Percentiles rank a stretch among this genome's conserved stretches.
Evolutionary conservation across 1,140 invertebrate species (phyloP).

Genomic region (Cotesia chilonis): DNA sequence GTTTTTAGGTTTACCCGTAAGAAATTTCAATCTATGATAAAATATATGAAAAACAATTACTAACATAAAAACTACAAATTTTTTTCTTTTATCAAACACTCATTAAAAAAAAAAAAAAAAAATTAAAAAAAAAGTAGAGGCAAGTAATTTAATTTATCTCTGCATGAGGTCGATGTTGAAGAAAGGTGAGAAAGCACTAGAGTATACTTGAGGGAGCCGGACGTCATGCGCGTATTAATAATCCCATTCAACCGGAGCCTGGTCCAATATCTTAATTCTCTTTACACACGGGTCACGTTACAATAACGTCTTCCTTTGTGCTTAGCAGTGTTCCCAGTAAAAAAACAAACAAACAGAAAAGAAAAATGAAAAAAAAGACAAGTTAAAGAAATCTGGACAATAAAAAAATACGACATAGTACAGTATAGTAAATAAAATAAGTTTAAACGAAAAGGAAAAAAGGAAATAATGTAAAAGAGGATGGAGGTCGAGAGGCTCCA

Average conservation of each 20-base stretch:
- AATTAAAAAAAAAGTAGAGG: not conserved
- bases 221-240: constrained; percentile 46
- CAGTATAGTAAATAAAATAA: no score
- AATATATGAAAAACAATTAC: no score
- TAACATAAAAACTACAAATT: no score
- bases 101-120: not conserved
- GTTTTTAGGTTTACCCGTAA: no score
- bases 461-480: constrained; percentile 19
- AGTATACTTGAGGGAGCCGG: not conserved
- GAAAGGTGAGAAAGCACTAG: constrained; percentile 17
- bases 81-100: no score
- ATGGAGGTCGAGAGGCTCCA: constrained; percentile 38
- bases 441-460: constrained; percentile 21
- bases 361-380: constrained; percentile 16
- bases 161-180: not conserved
- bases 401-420: constrained; percentile 20
- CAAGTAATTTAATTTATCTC: no score
- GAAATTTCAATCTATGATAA: no score
- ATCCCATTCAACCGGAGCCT: constrained; percentile 45
- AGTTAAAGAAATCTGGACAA: not conserved
- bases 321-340: constrained; percentile 19
- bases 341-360: constrained; percentile 11
- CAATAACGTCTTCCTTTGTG: constrained; percentile 53
- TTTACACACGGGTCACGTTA: constrained; percentile 53
- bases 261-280: constrained; percentile 58